These are phyloP conservation scores for Podarcis lilfordi DNA, from an alignment of 2,797 vertebrate genomes.

Conservation along the genomic window DNA sequence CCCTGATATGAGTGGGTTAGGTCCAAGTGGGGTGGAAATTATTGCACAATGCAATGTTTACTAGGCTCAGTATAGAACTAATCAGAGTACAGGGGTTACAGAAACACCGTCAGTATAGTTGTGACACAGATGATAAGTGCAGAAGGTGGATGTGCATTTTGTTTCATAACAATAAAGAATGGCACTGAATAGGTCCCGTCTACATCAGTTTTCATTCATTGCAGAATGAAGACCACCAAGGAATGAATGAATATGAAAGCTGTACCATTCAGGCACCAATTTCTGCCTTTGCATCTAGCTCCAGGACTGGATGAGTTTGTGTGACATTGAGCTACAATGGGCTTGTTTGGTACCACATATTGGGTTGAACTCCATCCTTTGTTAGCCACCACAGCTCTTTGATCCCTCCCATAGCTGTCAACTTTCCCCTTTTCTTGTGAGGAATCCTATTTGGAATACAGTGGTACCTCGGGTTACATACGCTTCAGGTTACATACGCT, in stretches of 20 bases:
- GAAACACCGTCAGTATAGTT: neutral
- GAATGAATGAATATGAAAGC: neutral
- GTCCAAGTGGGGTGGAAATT: constrained; percentile 21
- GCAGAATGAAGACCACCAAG: neutral
- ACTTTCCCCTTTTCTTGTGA: too few species aligned
- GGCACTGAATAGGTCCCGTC: neutral
- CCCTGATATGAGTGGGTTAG: constrained; percentile 44
- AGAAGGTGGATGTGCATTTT: neutral
- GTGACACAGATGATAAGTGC: neutral
- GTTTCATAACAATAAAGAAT: neutral
- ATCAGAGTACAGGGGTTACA: neutral
- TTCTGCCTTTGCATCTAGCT: neutral
- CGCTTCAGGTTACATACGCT: too few species aligned
- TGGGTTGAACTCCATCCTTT: too few species aligned
- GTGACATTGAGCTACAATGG: neutral
- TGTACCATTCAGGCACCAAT: neutral
- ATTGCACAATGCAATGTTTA: constrained; percentile 56
- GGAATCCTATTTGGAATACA: too few species aligned
- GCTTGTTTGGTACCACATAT: too few species aligned
- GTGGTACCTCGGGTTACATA: too few species aligned
- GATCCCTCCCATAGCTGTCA: too few species aligned
- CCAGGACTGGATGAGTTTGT: neutral
- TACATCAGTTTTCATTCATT: neutral
- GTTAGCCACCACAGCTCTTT: too few species aligned
- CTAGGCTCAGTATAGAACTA: constrained; percentile 40